Percentiles rank a stretch among this genome's conserved stretches.
Evolutionary conservation across 2,113 vertebrate species (phyloP).

Genomic region (Takifugu bimaculatus): DNA sequence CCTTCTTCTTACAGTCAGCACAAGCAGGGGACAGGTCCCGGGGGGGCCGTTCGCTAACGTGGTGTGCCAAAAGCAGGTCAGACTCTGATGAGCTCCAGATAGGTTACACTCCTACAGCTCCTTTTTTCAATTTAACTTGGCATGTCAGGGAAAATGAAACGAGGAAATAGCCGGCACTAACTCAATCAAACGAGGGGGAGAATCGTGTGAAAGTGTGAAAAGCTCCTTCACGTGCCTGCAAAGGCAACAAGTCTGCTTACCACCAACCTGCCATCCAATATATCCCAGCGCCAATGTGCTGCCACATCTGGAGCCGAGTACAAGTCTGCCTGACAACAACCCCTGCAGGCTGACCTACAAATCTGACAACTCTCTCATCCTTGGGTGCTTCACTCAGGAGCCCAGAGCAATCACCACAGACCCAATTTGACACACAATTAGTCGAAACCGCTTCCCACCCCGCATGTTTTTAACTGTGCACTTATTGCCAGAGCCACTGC

Average conservation of each 20-base stretch:
- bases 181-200: background rate
- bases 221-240: background rate
- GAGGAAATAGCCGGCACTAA: background rate
- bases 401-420: conserved; percentile 68
- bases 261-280: conserved; percentile 20
- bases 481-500: conserved; percentile 23
- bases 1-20: conserved; percentile 66
- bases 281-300: conserved; percentile 35
- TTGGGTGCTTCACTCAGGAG: conserved; percentile 63
- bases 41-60: conserved; percentile 48
- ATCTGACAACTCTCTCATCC: conserved; percentile 77
- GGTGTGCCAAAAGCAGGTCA: conserved; percentile 69
- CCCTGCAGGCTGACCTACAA: conserved; percentile 76
- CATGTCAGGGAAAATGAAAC: conserved; percentile 15
- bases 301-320: conserved; percentile 41
- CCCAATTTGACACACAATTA: conserved; percentile 79
- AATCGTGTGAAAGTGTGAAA: conserved; percentile 7
- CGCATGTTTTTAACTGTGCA: conserved; percentile 38
- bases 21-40: conserved; percentile 68
- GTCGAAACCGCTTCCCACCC: conserved; percentile 17
- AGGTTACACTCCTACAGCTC: conserved; percentile 56
- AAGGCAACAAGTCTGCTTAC: conserved; percentile 1
- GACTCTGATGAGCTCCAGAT: conserved; percentile 65
- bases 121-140: conserved; percentile 46
- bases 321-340: conserved; percentile 75